Base-by-base conservation (phyloP, 2,888 invertebrate species). In the Harpalus rubripes region DNA sequence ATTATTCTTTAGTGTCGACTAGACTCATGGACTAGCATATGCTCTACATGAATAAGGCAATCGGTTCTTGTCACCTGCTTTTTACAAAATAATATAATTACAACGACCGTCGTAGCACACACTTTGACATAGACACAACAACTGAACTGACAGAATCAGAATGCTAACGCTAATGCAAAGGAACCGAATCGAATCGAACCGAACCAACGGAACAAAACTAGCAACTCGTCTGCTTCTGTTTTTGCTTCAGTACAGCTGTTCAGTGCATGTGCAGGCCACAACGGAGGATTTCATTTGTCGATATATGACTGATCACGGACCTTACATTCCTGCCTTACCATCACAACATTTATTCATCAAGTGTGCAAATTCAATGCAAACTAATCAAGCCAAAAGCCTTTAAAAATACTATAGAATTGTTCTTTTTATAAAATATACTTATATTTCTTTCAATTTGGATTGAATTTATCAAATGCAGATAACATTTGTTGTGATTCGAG, bases 11-110 rank as follows among this genome's bases (percentile, higher is more conserved):
- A 84, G 84, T 84, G 84, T 84, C 84, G 84, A 84, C 84, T 84
- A 84, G 84, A 84, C 44, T 84, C 84, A 84, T 84, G 84, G 84
- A 84, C 84, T 84, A 84, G 84, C 84, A 84, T 84, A 78, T 78
- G 84, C 84, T 84, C 84, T 84, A 84, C 76, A 78, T 84, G 84
- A 85, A 85, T 85, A 85, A 85, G 84, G 84, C 84, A 85, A 85
- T 85, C 84, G 84, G 80, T 85, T 85, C 84, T 68, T 85, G 84
- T 85, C 84, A 85, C 79, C 68, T 85, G 84, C 84, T 85, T 80
- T 85, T 79, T 85, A 80, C 84, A 85, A 85, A 85, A 85, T 84
- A 84, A 84, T 84, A 84, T 84, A 84, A 41, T 74, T 83, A 83
- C 83, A 83, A 83, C 83, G 52, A 41, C 74, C 83, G 83, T 56